A percentile compares a stretch with the other conserved stretches of the same genome.
Conservation (phyloP, 2,888 invertebrate species). For the Acrobeloides nanus region DNA sequence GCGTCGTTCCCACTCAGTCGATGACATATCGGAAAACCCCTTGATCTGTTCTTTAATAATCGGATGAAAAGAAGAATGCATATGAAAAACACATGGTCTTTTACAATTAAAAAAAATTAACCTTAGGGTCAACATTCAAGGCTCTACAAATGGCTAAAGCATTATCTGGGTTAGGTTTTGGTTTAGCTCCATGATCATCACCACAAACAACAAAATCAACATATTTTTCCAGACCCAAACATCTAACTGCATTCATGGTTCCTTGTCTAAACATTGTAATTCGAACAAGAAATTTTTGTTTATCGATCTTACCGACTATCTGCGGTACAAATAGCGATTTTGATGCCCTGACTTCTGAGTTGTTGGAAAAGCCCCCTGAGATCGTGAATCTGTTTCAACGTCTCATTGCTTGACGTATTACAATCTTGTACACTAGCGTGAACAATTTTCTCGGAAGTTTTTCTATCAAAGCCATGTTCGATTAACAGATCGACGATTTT, state of each 20-base stretch:
- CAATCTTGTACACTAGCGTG: constrained; percentile 51
- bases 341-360: constrained; percentile 54
- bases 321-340: constrained; percentile 57
- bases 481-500: constrained; percentile 52
- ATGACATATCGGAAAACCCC: too few species aligned
- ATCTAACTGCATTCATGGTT: constrained; percentile 34
- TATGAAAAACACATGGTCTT: too few species aligned
- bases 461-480: constrained; percentile 45
- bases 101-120: constrained; percentile 12
- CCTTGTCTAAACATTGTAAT: constrained; percentile 38
- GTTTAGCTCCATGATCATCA: constrained; percentile 55
- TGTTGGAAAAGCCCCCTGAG: constrained; percentile 54
- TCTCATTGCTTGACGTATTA: constrained; percentile 36
- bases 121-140: constrained; percentile 38
- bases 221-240: constrained; percentile 40
- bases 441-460: constrained; percentile 40
- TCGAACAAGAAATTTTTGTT: background rate
- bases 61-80: too few species aligned
- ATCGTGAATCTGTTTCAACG: constrained; percentile 54
- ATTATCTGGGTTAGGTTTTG: constrained; percentile 57
- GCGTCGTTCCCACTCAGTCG: too few species aligned
- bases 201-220: constrained; percentile 57
- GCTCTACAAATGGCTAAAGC: constrained; percentile 50
- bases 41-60: too few species aligned
- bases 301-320: constrained; percentile 49